Evolutionary conservation across 2,113 vertebrate genomes (phyloP).

Genomic region (Tetrao urogallus): DNA sequence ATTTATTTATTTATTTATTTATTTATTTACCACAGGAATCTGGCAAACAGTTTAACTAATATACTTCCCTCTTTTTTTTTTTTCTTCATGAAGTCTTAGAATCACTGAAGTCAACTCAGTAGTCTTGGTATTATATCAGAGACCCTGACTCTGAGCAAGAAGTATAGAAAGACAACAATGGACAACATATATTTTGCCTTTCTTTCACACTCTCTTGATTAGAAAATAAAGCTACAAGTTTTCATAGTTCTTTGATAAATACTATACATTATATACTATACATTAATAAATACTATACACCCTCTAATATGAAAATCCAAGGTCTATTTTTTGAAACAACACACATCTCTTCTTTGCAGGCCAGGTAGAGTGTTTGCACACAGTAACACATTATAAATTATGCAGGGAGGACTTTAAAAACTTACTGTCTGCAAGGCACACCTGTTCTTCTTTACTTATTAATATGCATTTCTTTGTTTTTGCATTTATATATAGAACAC

Average conservation of each 20-base stretch:
- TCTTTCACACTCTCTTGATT: not conserved
- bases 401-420: conserved; percentile 60
- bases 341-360: not conserved
- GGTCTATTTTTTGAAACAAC: not conserved
- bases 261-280: not conserved
- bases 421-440: conserved; percentile 61
- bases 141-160: not conserved
- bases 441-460: conserved; percentile 72
- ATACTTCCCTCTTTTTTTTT: not conserved
- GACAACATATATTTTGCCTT: not conserved
- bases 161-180: not conserved
- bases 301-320: conserved; percentile 19
- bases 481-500: conserved; percentile 63
- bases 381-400: conserved; percentile 59
- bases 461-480: conserved; percentile 65
- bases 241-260: conserved; percentile 6
- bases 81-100: not conserved
- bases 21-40: too few relatives aligned
- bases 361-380: conserved; percentile 27
- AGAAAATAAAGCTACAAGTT: not conserved
- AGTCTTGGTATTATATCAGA: not conserved
- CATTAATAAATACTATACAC: not conserved
- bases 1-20: too few relatives aligned
- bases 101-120: not conserved
- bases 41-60: not conserved